Evolutionary conservation across 2,797 vertebrate genomes (phyloP), one percentile per base, ranked within the genome.

Genomic region (Sebastes taczanowskii): DNA sequence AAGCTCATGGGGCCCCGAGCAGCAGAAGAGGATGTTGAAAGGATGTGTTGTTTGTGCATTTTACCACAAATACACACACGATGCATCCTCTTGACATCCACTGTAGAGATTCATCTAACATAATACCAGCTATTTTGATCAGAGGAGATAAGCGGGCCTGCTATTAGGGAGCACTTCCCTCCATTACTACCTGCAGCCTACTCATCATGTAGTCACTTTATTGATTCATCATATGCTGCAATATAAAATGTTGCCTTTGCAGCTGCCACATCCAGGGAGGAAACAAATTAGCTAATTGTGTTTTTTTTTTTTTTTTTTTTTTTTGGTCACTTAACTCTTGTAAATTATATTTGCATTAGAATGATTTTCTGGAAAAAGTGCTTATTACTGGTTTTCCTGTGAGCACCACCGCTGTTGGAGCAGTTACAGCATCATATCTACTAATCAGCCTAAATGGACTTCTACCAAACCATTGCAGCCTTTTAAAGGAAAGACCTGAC

Each of bases 111-210:
- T 58, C 49, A 74, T 82, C 70, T 27, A 46, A 82, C 71, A 25
- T 71, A 63, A 89, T 64, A 56, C 30, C 52, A 55, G 52, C 38
- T 67, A 11, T 78, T 89, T 80, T 83, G 58, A 68, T 71, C 75
- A 18, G 30, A 55, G 42, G 27, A 73, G 66, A 60, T 79, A 74
- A 68, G 69, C 64, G 64, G 78, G 75, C 79, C 61, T 89, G 85
- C 91, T 86, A 83, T 92, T 88, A 93, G 69, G 22, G 79, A 84
- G 77, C 86, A 91, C 89, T 94, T 92, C 59, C 88, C 78, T 92
- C 92, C 92, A 94, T 95, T 93, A 94, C 73, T 55, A 84, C 74
- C 90, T 91, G 78, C 91, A 90, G 77, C 69, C 85, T 84, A 74
- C 86, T 92, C 77, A 83, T 86, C 93, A 66, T 86, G 64, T 64